Conservation (phyloP, 2,797 vertebrate species). For the Coluber constrictor region DNA sequence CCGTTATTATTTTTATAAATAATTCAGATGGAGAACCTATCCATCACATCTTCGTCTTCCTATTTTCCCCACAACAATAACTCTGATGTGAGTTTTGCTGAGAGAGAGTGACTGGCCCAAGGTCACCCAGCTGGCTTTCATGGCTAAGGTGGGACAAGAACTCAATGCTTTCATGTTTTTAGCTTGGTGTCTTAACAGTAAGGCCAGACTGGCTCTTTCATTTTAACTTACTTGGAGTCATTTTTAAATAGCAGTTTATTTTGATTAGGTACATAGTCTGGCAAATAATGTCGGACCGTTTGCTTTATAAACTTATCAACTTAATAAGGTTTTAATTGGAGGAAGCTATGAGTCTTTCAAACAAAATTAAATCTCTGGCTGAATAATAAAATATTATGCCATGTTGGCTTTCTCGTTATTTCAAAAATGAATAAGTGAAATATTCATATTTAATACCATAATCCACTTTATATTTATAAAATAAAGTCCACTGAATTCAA, state of each 20-base stretch:
- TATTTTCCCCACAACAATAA: not conserved
- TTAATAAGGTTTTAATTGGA: not conserved
- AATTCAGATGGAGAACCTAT: not conserved
- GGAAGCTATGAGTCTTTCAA: not conserved
- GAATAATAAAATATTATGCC: not conserved
- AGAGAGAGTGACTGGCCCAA: not conserved
- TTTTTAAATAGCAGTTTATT: not conserved
- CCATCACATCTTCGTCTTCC: not conserved
- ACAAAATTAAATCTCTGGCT: conserved; percentile 25
- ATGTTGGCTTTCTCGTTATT: not conserved
- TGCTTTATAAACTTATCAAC: not conserved
- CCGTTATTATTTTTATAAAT: not conserved
- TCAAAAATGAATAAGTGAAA: conserved; percentile 8
- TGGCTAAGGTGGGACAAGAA: not conserved
- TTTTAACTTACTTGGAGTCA: not conserved
- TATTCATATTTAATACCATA: not conserved
- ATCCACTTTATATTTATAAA: not conserved
- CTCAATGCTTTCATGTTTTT: not conserved
- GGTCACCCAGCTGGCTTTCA: not conserved
- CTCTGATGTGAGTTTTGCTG: not conserved
- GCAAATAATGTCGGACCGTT: not conserved
- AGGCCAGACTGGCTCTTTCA: not conserved
- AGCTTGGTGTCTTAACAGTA: not conserved
- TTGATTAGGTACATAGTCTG: not conserved
- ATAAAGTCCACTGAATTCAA: not conserved